phyloP scores from a whole-genome alignment of 2,888 invertebrate genomes.

The Ypsolopha scabrella region DNA sequence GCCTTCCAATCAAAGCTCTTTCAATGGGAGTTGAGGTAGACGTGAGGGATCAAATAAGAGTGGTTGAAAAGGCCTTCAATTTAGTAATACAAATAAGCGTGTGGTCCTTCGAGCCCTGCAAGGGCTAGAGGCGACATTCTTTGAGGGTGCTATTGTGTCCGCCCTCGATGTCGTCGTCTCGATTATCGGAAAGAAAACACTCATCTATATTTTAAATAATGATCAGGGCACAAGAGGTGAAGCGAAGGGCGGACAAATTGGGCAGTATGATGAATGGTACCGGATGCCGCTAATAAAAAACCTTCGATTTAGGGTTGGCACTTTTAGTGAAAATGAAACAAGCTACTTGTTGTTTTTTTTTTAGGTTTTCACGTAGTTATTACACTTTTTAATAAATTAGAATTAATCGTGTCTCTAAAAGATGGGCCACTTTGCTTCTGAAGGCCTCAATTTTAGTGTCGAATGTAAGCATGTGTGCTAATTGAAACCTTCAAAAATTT shows the following conservation, averaged over 20 bases:
- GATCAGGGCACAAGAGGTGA: constrained; percentile 44
- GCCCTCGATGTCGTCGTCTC: constrained; percentile 60
- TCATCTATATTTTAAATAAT: constrained; percentile 71
- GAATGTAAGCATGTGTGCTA: too few relatives aligned
- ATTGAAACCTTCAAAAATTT: too few relatives aligned
- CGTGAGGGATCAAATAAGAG: background rate
- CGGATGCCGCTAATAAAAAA: constrained; percentile 46
- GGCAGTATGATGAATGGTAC: constrained; percentile 55
- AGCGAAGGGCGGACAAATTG: constrained; percentile 39
- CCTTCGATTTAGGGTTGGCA: constrained; percentile 37
- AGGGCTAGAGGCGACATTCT: constrained; percentile 37
- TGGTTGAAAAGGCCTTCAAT: constrained; percentile 33
- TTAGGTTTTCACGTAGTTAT: too few relatives aligned
- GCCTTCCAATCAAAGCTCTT: background rate
- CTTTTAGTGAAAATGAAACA: constrained; percentile 11
- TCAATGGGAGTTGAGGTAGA: background rate
- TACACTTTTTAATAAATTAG: too few relatives aligned
- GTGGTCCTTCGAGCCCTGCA: constrained; percentile 34
- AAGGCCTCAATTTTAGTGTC: too few relatives aligned
- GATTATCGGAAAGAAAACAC: constrained; percentile 70
- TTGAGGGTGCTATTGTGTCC: constrained; percentile 54
- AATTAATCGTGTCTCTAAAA: too few relatives aligned
- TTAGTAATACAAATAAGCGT: constrained; percentile 65
- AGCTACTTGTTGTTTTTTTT: too few relatives aligned
- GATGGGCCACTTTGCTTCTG: too few relatives aligned